phyloP scores from a whole-genome alignment of 2,113 vertebrate species.

The Seriola quinqueradiata region DNA sequence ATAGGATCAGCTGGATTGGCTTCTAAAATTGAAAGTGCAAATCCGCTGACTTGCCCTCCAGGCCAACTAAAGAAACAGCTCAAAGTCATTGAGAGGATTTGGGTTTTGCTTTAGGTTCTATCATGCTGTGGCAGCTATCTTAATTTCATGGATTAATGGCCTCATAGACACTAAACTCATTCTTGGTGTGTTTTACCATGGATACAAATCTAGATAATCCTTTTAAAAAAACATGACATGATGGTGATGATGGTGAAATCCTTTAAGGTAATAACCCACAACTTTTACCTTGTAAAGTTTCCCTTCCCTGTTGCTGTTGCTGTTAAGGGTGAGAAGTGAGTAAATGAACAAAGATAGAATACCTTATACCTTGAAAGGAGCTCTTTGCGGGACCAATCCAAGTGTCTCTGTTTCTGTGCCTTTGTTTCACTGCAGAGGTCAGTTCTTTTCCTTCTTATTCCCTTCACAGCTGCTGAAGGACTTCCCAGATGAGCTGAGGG shows the following conservation, averaged over 20 bases:
- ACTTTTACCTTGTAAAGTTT: slow-evolving; percentile 4
- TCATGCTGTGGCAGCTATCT: slow-evolving; percentile 35
- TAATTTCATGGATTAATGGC: slow-evolving; percentile 61
- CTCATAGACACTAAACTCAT: slow-evolving; percentile 5
- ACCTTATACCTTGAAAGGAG: not conserved
- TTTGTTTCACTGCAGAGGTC: not conserved
- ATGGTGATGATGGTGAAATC: not conserved
- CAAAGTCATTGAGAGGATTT: slow-evolving; percentile 55
- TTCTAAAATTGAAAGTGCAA: slow-evolving; percentile 36
- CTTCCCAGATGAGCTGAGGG: slow-evolving; percentile 85
- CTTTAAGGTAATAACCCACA: slow-evolving; percentile 9
- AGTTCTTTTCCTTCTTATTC: not conserved
- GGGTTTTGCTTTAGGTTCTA: slow-evolving; percentile 35
- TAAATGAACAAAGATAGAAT: no score
- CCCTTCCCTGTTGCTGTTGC: not conserved
- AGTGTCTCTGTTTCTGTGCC: not conserved
- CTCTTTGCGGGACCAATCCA: slow-evolving; percentile 1
- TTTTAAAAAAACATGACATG: slow-evolving; percentile 25
- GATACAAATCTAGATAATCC: slow-evolving; percentile 53
- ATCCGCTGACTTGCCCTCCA: slow-evolving; percentile 29
- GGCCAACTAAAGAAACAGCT: slow-evolving; percentile 11
- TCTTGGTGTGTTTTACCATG: slow-evolving; percentile 28
- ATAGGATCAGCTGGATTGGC: slow-evolving; percentile 30
- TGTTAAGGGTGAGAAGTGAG: not conserved
- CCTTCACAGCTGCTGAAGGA: slow-evolving; percentile 82